A percentile compares a stretch with the other conserved stretches of the same genome.
phyloP scores from a whole-genome alignment of 2,113 vertebrate species.

The Thalassarche chlororhynchos region DNA sequence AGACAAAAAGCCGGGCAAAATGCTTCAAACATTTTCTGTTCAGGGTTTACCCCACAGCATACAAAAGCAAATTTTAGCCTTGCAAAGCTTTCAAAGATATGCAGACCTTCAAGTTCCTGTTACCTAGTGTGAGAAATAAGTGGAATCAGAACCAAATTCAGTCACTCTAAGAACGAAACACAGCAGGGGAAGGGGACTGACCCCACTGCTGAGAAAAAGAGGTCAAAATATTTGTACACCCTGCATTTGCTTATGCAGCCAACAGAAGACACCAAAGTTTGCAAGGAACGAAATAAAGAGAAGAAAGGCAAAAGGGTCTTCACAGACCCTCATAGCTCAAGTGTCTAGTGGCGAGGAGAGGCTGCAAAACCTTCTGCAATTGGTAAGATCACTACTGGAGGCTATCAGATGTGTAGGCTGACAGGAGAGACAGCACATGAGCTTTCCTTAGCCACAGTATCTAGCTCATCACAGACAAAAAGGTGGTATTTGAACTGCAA shows the following conservation, averaged over 20 bases:
- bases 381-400: not conserved
- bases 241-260: not conserved
- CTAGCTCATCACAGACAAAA: not conserved
- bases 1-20: not conserved
- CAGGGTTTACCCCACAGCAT: not conserved
- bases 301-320: not conserved
- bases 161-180: conserved; percentile 22
- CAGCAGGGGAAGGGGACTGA: not conserved
- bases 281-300: not conserved
- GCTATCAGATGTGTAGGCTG: not conserved
- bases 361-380: not conserved
- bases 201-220: not conserved
- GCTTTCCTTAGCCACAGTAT: not conserved
- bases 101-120: not conserved
- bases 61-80: not conserved
- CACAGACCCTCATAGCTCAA: not conserved
- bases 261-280: not conserved
- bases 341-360: not conserved
- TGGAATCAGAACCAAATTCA: not conserved
- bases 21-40: not conserved
- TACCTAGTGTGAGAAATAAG: not conserved
- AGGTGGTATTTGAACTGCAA: not conserved
- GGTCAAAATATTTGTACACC: not conserved
- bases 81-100: not conserved
- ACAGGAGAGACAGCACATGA: not conserved